Percentiles rank a stretch among this genome's conserved stretches.
Evolutionary conservation across 2,797 vertebrate species (phyloP).

Genomic region (Capromys pilorides): DNA sequence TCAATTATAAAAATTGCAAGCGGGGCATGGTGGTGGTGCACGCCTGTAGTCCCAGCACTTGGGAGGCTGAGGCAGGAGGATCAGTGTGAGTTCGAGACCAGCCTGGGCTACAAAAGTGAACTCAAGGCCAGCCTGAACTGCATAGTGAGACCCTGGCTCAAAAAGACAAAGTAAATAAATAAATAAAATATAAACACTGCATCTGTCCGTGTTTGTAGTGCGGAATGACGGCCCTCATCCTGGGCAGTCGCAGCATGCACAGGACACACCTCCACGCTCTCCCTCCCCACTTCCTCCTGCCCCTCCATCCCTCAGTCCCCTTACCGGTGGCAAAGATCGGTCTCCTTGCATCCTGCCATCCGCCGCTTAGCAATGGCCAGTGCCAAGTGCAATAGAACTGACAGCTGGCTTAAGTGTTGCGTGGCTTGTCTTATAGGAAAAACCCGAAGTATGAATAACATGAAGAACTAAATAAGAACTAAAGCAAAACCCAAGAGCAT

Average conservation of each 20-base stretch:
- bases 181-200: neutral
- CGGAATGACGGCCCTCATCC: neutral
- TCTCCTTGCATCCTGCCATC: neutral
- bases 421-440: neutral
- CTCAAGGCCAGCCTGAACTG: too few relatives aligned
- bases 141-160: too few relatives aligned
- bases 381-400: neutral
- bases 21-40: too few relatives aligned
- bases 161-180: too few relatives aligned
- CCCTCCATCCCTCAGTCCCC: neutral
- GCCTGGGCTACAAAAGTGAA: too few relatives aligned
- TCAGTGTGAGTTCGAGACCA: too few relatives aligned
- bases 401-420: neutral
- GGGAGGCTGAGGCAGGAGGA: too few relatives aligned
- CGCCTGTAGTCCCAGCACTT: too few relatives aligned
- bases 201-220: neutral
- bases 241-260: neutral
- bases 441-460: neutral
- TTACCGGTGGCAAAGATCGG: neutral
- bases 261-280: fast-evolving
- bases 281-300: fast-evolving
- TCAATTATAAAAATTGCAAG: neutral
- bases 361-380: neutral
- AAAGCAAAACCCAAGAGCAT: neutral
- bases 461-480: neutral